Conservation (phyloP, 2,888 invertebrate species). For the Eupelmus urozonus region DNA sequence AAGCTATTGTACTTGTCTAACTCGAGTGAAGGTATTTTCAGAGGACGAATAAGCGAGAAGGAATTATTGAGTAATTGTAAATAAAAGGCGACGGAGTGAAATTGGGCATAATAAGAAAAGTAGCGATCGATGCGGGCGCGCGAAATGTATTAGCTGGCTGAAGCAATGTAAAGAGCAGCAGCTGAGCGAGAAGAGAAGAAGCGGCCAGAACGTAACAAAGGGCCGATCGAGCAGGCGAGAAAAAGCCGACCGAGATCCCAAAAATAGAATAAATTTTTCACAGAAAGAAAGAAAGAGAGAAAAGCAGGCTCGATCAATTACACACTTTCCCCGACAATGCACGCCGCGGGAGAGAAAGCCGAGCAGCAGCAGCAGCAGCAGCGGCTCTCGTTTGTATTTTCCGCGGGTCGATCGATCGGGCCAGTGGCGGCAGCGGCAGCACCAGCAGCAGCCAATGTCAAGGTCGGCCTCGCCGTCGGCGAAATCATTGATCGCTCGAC, state of each 20-base stretch:
- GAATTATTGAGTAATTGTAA: neutral
- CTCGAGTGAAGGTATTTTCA: no score
- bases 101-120: neutral
- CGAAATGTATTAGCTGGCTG: no score
- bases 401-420: slow-evolving; percentile 33
- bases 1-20: no score
- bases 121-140: neutral
- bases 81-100: neutral
- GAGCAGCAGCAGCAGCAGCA: neutral
- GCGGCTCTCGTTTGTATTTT: slow-evolving; percentile 39
- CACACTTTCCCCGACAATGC: neutral
- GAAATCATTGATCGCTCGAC: slow-evolving; percentile 49
- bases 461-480: slow-evolving; percentile 24
- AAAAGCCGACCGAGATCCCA: neutral
- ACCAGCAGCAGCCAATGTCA: slow-evolving; percentile 35
- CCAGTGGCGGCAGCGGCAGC: neutral
- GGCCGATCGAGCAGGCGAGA: neutral
- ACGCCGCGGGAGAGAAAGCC: neutral
- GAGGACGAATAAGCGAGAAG: no score
- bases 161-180: no score
- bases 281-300: no score
- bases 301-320: slow-evolving; percentile 25
- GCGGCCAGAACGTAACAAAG: neutral
- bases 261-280: slow-evolving; percentile 37
- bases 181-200: no score